These are phyloP conservation scores for Sinodicranocentrus sp. DNA, from an alignment of 2,888 invertebrate genomes.

Conservation along the genomic window DNA sequence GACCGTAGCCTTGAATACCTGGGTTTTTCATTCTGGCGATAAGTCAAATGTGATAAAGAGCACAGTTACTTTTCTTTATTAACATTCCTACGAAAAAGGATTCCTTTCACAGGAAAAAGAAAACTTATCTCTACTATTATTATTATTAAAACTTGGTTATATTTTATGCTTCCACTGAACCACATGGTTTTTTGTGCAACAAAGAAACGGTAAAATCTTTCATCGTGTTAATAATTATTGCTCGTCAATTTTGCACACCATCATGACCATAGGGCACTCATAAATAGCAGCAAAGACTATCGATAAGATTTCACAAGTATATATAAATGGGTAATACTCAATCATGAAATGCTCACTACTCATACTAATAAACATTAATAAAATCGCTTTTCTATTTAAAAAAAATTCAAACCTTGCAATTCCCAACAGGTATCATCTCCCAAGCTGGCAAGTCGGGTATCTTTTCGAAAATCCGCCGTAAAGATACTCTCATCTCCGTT, in stretches of 20 bases:
- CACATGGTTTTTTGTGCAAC: too few relatives aligned
- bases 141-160: too few relatives aligned
- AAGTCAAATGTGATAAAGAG: conserved; percentile 28
- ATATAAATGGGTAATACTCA: background rate
- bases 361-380: background rate
- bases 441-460: conserved; percentile 18
- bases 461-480: conserved; percentile 53
- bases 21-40: background rate
- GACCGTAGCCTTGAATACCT: background rate
- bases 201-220: too few relatives aligned
- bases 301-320: background rate
- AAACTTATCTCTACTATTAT: conserved; percentile 11
- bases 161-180: too few relatives aligned
- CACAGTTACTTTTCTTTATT: conserved; percentile 48
- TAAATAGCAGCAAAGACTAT: background rate
- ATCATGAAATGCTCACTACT: too few relatives aligned
- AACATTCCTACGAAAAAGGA: conserved; percentile 43
- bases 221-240: too few relatives aligned
- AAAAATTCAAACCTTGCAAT: conserved; percentile 41
- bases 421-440: conserved; percentile 43
- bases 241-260: background rate
- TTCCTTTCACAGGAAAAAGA: conserved; percentile 38
- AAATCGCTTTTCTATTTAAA: background rate
- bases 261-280: background rate
- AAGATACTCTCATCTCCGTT: conserved; percentile 48